Base-by-base conservation (phyloP, 2,113 vertebrate genomes). In the Columbina picui region DNA sequence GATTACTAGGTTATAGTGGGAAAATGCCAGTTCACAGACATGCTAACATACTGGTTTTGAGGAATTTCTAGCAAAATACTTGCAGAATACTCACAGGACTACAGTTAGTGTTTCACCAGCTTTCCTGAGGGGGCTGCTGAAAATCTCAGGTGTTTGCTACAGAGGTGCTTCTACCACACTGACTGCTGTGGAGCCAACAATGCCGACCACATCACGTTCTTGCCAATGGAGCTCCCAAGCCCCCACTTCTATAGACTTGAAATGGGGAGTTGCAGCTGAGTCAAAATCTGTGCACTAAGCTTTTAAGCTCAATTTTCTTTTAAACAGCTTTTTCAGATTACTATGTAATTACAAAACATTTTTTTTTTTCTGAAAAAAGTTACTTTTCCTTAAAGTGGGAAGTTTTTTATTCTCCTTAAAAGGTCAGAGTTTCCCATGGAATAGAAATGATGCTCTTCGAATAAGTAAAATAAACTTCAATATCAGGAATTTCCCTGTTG, bases 181-280 rank as follows among this genome's bases (percentile, higher is more conserved):
- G 10, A 39, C 29, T 74, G 21, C 36, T 7, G 1, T 7, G 38
- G 76, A 81, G 25, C 20, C 60, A 57, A 12, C 0, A 2, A 5
- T 0, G 0, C 15, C 0, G 0, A 91, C 41, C 38, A 30, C 20
- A 16, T 59, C 26, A 69, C 36, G 32, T 5, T 83, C 43, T 79
- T 5, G 1, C 16, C 59, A 70, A 27, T 0, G 0, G 53, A 85
- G 29, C 17, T 84, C 70, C n/a, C 27, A 83, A 77, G 11, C 8
- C 6, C 14, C 12, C 6, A 32, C 1, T 86, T 71, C n/a, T 23
- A 89, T 20, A 70, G 13, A 27, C 69, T 39, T 45, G 17, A 7
- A 95, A 53, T 2, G 14, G 12, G 26, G 30, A 70, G 55, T 41
- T 1, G 1, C 50, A 74, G 32, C 25, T 29, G 32, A 89, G 34